Base-by-base conservation (phyloP, 2,113 vertebrate species). In the Vulpes lagopus region DNA sequence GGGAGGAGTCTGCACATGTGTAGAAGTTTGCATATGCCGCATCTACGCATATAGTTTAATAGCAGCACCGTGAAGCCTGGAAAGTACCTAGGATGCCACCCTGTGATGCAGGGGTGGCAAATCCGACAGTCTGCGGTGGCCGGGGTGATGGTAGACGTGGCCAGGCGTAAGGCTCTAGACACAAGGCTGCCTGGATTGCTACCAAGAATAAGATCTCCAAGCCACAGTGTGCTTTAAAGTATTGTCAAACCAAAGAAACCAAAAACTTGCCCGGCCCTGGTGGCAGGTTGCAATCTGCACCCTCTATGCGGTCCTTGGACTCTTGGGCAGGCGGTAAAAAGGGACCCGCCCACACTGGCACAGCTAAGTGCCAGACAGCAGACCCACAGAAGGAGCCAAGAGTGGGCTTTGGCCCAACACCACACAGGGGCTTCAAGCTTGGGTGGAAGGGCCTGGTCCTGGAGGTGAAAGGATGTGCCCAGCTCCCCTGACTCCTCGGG, bases 381-480 rank as follows among this genome's bases (percentile, higher is more conserved):
- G 55, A 53, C 14, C 14, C 2, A 11, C 35, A 57, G n/a, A 53
- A 2, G 2, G 5, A 0, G 17, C 81, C 53, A 1, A 38, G 53
- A 19, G 67, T 0, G 16, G 59, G n/a, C 25, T 1, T 14, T 43
- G 20, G 35, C 22, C 71, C 20, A 23, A 55, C 19, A 0, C 74
- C 3, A 20, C 22, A 14, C 16, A 11, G 10, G 14, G 32, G 69
- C 22, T 32, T 11, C 19, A 7, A 82, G n/a, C 55, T 14, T 32
- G 10, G 1, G 67, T 2, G 20, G 55, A 2, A 69, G 30, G 43
- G 2, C 11, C 27, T 4, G 2, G 35, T 0, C 9, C 1, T 20
- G 60, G 20, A 22, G 8, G 11, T 3, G 4, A 12, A 5, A 53
- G 11, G 59, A 5, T 2, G 1, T 1, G n/a, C 53, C 55, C 7